Evolutionary conservation across 1,140 invertebrate species (phyloP).

Genomic region (Trichonephila clavipes): DNA sequence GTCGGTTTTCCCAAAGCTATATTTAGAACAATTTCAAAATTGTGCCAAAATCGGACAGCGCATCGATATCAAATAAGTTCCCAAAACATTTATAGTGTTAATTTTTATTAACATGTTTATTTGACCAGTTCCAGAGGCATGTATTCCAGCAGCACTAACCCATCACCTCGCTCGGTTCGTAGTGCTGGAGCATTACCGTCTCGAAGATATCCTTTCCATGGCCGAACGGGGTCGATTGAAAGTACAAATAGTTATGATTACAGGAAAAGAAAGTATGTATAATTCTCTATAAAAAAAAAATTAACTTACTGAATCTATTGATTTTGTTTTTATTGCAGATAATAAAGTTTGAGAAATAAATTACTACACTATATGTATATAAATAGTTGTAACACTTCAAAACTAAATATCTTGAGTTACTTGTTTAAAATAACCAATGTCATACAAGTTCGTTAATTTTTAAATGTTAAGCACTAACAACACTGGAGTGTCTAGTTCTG

Average conservation of each 20-base stretch:
- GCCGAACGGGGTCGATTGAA: slow-evolving; percentile 76
- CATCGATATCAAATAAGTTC: too few species aligned
- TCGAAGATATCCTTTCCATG: slow-evolving; percentile 58
- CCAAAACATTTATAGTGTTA: not conserved
- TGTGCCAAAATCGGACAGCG: too few species aligned
- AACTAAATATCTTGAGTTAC: too few species aligned
- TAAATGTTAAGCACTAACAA: too few species aligned
- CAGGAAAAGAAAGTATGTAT: slow-evolving; percentile 78
- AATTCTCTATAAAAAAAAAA: not conserved
- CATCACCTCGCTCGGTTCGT: slow-evolving; percentile 83
- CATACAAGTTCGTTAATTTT: too few species aligned
- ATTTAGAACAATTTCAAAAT: too few species aligned
- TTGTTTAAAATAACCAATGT: too few species aligned
- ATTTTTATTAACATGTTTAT: slow-evolving; percentile 50
- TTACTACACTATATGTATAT: too few species aligned
- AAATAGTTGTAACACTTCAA: too few species aligned
- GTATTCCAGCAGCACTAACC: slow-evolving; percentile 79
- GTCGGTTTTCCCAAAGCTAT: too few species aligned
- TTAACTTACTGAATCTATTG: not conserved
- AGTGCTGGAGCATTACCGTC: slow-evolving; percentile 75
- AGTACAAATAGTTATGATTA: slow-evolving; percentile 78
- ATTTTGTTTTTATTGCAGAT: not conserved
- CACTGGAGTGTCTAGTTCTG: too few species aligned
- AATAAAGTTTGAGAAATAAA: too few species aligned
- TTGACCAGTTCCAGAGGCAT: slow-evolving; percentile 81